phyloP scores from a whole-genome alignment of 2,113 vertebrate species.

The Takifugu flavidus region DNA sequence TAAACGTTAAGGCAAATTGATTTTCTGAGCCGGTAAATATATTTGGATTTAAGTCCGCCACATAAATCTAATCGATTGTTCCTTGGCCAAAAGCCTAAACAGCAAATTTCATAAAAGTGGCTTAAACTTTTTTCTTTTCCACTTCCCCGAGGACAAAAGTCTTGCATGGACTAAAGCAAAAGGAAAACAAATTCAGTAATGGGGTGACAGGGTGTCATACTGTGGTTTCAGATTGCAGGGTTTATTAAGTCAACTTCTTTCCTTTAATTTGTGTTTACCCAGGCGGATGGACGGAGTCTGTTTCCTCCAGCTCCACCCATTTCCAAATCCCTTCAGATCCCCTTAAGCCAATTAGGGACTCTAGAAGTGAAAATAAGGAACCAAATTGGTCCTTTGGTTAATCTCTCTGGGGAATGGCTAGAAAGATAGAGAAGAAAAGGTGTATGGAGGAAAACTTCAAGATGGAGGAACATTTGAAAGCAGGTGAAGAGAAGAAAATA shows the following conservation, averaged over 20 bases:
- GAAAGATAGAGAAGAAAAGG: neutral
- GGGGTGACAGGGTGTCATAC: conserved; percentile 3
- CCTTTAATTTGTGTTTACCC: conserved; percentile 16
- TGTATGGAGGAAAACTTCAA: neutral
- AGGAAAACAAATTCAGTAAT: conserved; percentile 25
- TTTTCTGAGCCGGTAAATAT: conserved; percentile 10
- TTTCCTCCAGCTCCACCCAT: conserved; percentile 32
- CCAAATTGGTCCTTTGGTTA: conserved; percentile 48
- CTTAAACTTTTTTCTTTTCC: conserved; percentile 12
- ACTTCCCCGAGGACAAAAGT: conserved; percentile 18
- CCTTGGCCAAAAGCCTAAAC: neutral
- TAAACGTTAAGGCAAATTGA: conserved; percentile 7
- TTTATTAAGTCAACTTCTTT: conserved; percentile 6
- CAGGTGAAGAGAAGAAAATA: neutral
- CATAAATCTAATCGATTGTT: conserved; percentile 22
- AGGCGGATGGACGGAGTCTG: neutral
- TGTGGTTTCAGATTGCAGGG: conserved; percentile 21
- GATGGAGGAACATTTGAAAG: too few species aligned
- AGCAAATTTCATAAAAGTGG: conserved; percentile 7
- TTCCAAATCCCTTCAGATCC: conserved; percentile 45
- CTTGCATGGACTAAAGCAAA: conserved; percentile 32
- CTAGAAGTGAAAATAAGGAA: conserved; percentile 36
- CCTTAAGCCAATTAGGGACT: conserved; percentile 53
- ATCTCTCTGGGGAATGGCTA: conserved; percentile 34
- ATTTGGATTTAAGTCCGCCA: conserved; percentile 14